Conservation (phyloP, 2,113 vertebrate genomes). For the Saccopteryx bilineata region DNA sequence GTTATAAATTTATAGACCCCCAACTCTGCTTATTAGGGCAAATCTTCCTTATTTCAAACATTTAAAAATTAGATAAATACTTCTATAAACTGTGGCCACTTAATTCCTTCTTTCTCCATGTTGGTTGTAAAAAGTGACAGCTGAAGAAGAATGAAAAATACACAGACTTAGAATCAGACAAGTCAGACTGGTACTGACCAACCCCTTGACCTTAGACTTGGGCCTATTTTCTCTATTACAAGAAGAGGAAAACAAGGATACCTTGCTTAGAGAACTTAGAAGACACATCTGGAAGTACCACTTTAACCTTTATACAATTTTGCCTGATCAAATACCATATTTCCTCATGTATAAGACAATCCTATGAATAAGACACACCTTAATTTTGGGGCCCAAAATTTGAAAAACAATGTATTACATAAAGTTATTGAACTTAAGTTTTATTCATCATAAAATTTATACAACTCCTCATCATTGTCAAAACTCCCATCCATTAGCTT, state of each 20-base stretch:
- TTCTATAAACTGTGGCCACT: slow-evolving; percentile 16
- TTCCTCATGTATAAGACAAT: too few relatives aligned
- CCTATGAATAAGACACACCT: too few relatives aligned
- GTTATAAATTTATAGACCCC: neutral
- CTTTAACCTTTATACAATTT: neutral
- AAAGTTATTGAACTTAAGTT: too few relatives aligned
- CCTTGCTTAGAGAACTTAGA: slow-evolving; percentile 8
- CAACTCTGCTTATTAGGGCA: neutral
- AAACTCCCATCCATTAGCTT: too few relatives aligned
- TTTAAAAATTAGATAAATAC: slow-evolving; percentile 42
- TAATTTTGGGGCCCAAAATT: too few relatives aligned
- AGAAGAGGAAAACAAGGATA: neutral
- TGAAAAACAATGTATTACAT: too few relatives aligned
- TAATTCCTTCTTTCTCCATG: neutral
- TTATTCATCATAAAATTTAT: too few relatives aligned
- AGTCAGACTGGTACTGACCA: neutral
- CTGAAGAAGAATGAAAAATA: slow-evolving; percentile 10
- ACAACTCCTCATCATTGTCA: too few relatives aligned
- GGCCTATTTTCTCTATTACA: neutral
- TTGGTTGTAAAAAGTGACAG: neutral
- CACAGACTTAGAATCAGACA: neutral
- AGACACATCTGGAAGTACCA: neutral
- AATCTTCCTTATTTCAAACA: slow-evolving; percentile 52
- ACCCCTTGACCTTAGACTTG: neutral
- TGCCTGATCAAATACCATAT: neutral